phyloP scores from a whole-genome alignment of 2,797 vertebrate species.

The Sitta carolinensis region DNA sequence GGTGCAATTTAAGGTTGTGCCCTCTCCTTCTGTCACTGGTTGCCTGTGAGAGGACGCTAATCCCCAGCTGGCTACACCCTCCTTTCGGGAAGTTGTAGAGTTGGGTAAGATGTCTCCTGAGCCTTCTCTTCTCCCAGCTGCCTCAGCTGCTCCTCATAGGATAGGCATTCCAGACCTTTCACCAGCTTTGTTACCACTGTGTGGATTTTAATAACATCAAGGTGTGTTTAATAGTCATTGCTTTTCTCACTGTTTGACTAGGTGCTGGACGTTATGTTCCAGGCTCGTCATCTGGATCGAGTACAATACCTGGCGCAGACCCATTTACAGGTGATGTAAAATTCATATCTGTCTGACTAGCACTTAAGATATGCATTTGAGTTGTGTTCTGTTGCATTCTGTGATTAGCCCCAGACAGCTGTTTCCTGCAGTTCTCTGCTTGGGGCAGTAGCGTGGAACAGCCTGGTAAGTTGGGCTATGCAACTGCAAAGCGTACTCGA shows the following conservation, averaged over 20 bases:
- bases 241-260: constrained; percentile 45
- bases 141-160: fast-evolving
- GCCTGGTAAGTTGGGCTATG: background rate
- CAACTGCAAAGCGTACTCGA: background rate
- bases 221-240: background rate
- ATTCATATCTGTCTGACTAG: background rate
- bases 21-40: background rate
- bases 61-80: background rate
- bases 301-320: constrained; percentile 76
- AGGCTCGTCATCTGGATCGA: constrained; percentile 73
- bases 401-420: background rate
- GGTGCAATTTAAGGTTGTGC: background rate
- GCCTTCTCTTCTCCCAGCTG: background rate
- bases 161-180: background rate
- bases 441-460: background rate
- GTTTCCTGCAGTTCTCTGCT: background rate
- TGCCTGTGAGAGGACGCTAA: background rate
- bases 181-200: background rate
- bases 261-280: constrained; percentile 92
- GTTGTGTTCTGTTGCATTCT: fast-evolving
- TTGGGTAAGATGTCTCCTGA: background rate
- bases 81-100: background rate
- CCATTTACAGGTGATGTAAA: constrained; percentile 87
- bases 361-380: background rate
- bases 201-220: background rate